Conservation (phyloP, 2,113 vertebrate genomes). For the Micronycteris hirsuta region DNA sequence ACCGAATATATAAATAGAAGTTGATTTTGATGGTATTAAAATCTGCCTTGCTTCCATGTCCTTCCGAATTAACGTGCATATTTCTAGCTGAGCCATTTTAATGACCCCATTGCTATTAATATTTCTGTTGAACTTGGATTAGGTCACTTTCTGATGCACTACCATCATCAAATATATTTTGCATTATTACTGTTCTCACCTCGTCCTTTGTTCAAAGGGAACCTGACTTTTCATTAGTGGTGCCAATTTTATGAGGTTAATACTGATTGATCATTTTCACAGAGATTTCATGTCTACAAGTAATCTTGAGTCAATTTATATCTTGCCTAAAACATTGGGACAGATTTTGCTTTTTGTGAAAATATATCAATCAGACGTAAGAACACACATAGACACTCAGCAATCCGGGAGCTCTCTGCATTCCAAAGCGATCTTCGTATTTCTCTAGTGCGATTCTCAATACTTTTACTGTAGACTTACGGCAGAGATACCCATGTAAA, state of each 20-base stretch:
- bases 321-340: background rate
- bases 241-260: background rate
- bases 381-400: background rate
- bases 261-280: background rate
- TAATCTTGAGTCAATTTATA: background rate
- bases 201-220: background rate
- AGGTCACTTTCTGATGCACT: background rate
- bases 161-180: background rate
- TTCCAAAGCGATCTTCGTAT: background rate
- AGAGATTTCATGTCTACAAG: background rate
- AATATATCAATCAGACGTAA: background rate
- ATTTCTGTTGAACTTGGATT: background rate
- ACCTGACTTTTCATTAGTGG: background rate
- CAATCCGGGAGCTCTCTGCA: background rate
- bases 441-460: background rate
- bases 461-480: background rate
- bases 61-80: background rate
- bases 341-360: background rate
- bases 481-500: background rate
- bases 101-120: background rate
- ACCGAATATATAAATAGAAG: background rate
- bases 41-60: background rate
- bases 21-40: background rate
- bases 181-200: background rate
- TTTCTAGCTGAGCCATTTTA: background rate